Base-by-base conservation (phyloP, 1,140 invertebrate species). In the Trichomalopsis sarcophagae region DNA sequence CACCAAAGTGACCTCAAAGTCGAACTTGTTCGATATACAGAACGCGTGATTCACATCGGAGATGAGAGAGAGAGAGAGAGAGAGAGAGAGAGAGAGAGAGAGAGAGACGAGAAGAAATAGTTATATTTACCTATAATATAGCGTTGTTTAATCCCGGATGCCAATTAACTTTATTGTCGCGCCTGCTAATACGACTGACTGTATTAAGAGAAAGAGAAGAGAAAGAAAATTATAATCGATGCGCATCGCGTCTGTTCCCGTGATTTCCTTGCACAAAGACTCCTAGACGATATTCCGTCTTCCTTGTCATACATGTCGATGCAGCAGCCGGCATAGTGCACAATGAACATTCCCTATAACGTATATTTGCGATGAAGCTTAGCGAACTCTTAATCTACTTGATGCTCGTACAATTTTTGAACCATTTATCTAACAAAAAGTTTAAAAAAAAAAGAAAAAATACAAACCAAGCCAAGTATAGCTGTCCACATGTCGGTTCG, bases 1-100 rank as follows among this genome's bases (percentile, higher is more conserved):
- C 87, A 89, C 87, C 87, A 87, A 89, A 88, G 87, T 89, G 88
- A 90, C 87, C 87, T 87, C 85, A 87, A 88, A 86, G 77, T 82
- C 79, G 74, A 89, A 87, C 47, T 87, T 89, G 84, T 90, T 88
- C 84, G 88, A 87, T 89, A 89, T 86, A 88, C 86, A 89, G 40
- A 62, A 62, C 55, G 55, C 80, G 80, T 76, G 86, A 88, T 87
- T 47, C 33, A 23, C 17, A 30, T 62, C n/a, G 62, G 55, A 77
- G 14, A 30, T 11, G 27, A 27, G 27, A 27, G 1, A 27, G 27
- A 27, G 27, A 27, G 27, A 27, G 1, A 27, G 27, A 27, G 27
- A 27, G 27, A 27, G 27, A 27, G 27, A 27, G 27, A 27, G 27
- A 27, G 27, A 27, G 27, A 27, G 27, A 27, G 27, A 27, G 27